Base-by-base conservation (phyloP, 2,888 invertebrate species). In the Dermolepida albohirtum region DNA sequence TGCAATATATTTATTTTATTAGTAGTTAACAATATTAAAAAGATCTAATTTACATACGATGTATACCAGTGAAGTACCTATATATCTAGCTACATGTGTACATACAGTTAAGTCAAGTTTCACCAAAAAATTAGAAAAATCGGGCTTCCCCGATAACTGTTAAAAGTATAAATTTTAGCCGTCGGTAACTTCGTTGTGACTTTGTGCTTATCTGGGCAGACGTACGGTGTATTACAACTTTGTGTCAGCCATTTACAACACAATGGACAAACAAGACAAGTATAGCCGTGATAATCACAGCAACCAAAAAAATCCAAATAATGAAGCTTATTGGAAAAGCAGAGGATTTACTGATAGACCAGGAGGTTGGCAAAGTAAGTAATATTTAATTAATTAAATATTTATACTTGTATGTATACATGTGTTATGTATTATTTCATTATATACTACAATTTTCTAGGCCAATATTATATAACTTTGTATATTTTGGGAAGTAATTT, bases 241-340 rank as follows among this genome's bases (percentile, higher is more conserved):
- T 12, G 39, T 50, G 4, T 27, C 17, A 8, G 16, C 6, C 22
- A 22, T 2, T 22, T 2, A 12, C 29, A 16, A 6, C 22, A 29
- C 41, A 14, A 64, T 64, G 64, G 40, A 64, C 11, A 52, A 17
- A 14, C 44, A 44, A 29, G 44, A 59, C 12, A 59, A 64, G 27
- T 41, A 14, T 11, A 43, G 34, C n/a, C 52, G 17, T 29, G 51
- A 67, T 63, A 69, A 71, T 47, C 51, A 52, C 55, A 34, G 63
- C 8, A 69, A 67, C 40, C 64, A 62, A 64, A 39, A 62, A 12
- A 71, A 71, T 39, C 67, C 69, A n/a, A 71, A 71, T 40, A 67
- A 71, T 22, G 43, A 68, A 5, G 17, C 50, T 16, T 71, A 64
- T 54, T 71, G 68, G 70, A 68, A 68, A 66, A 63, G 63, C 8